phyloP scores from a whole-genome alignment of 2,888 invertebrate genomes.

The Hylaea fasciaria region DNA sequence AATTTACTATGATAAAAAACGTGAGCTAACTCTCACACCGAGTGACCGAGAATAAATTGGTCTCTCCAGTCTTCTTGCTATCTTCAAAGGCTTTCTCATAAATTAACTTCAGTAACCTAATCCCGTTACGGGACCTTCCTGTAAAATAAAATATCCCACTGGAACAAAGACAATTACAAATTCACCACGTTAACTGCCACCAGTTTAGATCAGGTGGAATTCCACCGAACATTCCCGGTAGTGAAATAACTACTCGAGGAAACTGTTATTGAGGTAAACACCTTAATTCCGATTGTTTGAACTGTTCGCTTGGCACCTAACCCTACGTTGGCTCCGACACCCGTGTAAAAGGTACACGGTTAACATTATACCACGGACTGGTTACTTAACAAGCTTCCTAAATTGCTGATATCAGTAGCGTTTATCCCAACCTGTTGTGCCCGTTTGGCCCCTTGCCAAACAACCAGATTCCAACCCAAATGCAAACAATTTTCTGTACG shows the following conservation, averaged over 20 bases:
- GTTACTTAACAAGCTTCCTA: constrained; percentile 21
- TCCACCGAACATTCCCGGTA: not conserved
- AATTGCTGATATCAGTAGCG: constrained; percentile 14
- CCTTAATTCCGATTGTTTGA: constrained; percentile 5
- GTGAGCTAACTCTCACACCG: too few relatives aligned
- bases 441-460: constrained; percentile 30
- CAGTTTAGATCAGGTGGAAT: too few relatives aligned
- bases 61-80: too few relatives aligned
- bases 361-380: constrained; percentile 15
- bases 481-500: constrained; percentile 18
- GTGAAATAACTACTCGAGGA: not conserved
- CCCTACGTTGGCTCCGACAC: constrained; percentile 1
- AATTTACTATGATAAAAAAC: too few relatives aligned
- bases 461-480: constrained; percentile 9
- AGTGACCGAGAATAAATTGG: too few relatives aligned
- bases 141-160: too few relatives aligned
- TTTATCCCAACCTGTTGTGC: constrained; percentile 34
- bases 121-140: too few relatives aligned
- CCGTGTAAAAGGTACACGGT: constrained; percentile 2
- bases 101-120: too few relatives aligned
- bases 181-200: too few relatives aligned
- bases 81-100: too few relatives aligned
- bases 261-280: not conserved
- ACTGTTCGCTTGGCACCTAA: not conserved
- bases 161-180: too few relatives aligned